Percentiles rank a stretch among this genome's conserved stretches.
These are phyloP conservation scores for Drosophila lutescens DNA, from an alignment of 2,888 invertebrate species.

Conservation along the genomic window DNA sequence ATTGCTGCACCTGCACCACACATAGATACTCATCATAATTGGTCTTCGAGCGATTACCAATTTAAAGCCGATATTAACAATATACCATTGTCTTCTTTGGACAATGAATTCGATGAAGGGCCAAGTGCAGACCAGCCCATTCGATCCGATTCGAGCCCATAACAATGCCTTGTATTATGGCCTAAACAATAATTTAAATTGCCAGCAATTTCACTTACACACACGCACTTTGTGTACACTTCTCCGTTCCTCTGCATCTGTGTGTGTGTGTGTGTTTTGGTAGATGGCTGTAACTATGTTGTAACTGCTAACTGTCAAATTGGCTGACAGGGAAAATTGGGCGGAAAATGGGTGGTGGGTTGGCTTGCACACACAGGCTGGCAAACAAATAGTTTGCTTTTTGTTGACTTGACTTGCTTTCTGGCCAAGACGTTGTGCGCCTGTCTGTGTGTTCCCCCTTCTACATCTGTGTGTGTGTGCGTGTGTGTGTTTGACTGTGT, in stretches of 20 bases:
- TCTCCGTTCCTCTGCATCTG: not conserved
- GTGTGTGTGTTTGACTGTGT: constrained; percentile 54
- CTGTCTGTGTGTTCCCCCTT: constrained; percentile 6
- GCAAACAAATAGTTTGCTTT: constrained; percentile 73
- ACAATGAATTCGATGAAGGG: not conserved
- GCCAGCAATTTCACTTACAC: constrained; percentile 6
- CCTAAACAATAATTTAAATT: constrained; percentile 54
- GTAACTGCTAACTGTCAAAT: constrained; percentile 71
- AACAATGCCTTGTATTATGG: constrained; percentile 34
- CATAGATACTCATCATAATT: not conserved
- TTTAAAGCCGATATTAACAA: not conserved
- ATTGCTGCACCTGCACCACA: not conserved
- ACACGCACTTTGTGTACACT: constrained; percentile 7
- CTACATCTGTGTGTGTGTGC: not conserved
- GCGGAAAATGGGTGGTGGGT: constrained; percentile 16
- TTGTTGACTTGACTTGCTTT: constrained; percentile 68
- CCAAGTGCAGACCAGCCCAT: not conserved
- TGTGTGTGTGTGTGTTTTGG: constrained; percentile 1
- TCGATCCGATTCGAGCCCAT: constrained; percentile 21
- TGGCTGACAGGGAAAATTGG: constrained; percentile 60
- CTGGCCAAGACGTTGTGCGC: constrained; percentile 52
- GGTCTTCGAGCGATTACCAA: not conserved
- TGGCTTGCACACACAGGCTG: constrained; percentile 18
- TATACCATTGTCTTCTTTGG: not conserved
- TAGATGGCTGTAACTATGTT: constrained; percentile 60